Percentiles rank a stretch among this genome's conserved stretches.
Evolutionary conservation across 2,888 invertebrate genomes (phyloP).

Genomic region (Thysanoteuthis rhombus): DNA sequence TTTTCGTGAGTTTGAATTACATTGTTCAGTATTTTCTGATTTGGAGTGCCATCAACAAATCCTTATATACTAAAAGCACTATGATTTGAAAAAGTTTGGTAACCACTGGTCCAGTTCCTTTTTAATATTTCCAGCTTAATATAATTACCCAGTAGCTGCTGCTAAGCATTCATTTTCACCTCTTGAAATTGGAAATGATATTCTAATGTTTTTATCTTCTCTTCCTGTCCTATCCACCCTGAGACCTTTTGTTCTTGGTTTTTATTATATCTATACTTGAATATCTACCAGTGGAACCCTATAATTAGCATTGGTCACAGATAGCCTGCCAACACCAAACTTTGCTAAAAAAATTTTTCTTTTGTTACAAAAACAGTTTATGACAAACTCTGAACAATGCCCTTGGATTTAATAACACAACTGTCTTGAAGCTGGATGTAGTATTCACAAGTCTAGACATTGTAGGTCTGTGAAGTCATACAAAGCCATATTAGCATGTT

Average conservation of each 20-base stretch:
- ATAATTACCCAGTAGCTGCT: no score
- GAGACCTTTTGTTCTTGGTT: neutral
- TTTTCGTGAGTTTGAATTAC: no score
- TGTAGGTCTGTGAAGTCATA: neutral
- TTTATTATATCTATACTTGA: neutral
- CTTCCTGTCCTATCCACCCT: neutral
- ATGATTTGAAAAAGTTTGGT: no score
- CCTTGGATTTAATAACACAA: neutral
- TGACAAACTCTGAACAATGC: conserved; percentile 12
- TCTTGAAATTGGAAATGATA: no score
- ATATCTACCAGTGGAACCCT: neutral
- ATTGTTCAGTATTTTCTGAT: no score
- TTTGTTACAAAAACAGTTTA: neutral
- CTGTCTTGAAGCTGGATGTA: neutral
- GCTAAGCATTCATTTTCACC: no score
- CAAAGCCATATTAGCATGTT: neutral
- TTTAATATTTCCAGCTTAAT: no score
- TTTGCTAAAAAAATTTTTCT: neutral
- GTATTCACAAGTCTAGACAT: neutral
- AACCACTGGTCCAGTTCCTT: no score
- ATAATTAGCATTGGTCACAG: neutral
- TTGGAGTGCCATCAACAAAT: no score
- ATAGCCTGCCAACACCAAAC: neutral
- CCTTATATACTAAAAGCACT: no score
- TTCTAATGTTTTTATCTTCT: neutral